Conservation (phyloP, 2,888 invertebrate species). For the Amphimallon solstitiale region DNA sequence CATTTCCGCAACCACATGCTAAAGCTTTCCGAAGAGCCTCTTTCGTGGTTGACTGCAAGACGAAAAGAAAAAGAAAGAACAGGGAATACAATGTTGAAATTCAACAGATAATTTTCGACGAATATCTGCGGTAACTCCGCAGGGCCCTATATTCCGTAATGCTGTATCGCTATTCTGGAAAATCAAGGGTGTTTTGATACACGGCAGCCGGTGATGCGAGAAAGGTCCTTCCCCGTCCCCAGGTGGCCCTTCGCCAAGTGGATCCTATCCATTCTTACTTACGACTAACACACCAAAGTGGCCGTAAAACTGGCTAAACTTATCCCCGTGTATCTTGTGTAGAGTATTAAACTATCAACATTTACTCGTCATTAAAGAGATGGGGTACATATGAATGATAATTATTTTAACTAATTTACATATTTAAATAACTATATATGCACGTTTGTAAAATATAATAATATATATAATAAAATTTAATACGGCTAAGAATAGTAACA, state of each 20-base stretch:
- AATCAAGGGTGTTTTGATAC: slow-evolving; percentile 30
- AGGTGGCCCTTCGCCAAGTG: slow-evolving; percentile 31
- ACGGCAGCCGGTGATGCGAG: slow-evolving; percentile 19
- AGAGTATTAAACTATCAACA: background rate
- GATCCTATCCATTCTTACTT: slow-evolving; percentile 22
- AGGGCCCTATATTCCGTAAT: slow-evolving; percentile 6
- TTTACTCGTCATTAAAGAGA: background rate
- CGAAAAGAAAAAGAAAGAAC: background rate
- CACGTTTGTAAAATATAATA: too few species aligned
- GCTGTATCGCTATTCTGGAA: slow-evolving; percentile 19
- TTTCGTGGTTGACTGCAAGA: too few species aligned
- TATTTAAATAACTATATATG: too few species aligned
- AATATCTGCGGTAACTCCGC: slow-evolving; percentile 10
- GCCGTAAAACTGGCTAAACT: slow-evolving; percentile 25
- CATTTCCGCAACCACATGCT: too few species aligned
- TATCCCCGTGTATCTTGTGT: slow-evolving; percentile 12
- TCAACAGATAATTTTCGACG: slow-evolving; percentile 17
- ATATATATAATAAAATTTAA: too few species aligned
- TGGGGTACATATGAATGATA: too few species aligned
- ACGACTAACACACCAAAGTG: slow-evolving; percentile 20
- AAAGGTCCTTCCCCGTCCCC: slow-evolving; percentile 24
- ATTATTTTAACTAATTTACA: too few species aligned
- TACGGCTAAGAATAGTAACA: too few species aligned
- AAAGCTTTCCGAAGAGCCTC: too few species aligned
- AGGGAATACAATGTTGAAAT: background rate